Percentiles rank a stretch among this genome's conserved stretches.
Conservation (phyloP, 2,113 vertebrate species). For the Microtus montanus region DNA sequence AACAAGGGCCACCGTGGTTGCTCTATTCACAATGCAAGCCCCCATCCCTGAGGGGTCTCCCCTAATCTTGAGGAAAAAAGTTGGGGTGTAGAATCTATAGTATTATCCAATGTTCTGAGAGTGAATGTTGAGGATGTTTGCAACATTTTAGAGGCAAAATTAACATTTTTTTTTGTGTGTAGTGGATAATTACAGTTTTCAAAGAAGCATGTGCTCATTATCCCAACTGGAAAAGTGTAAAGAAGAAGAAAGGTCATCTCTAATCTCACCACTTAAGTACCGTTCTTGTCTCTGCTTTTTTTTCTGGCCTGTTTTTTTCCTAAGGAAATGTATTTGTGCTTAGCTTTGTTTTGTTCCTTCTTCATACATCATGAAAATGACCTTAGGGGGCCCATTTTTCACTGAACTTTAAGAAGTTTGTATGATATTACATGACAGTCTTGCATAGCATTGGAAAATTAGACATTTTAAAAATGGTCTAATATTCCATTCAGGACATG, state of each 20-base stretch:
- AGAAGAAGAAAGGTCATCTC: neutral
- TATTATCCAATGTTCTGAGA: conserved; percentile 3
- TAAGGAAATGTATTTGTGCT: neutral
- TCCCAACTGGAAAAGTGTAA: neutral
- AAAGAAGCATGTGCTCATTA: neutral
- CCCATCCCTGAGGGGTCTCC: neutral
- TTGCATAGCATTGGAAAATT: neutral
- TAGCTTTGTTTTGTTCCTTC: neutral
- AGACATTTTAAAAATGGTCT: neutral
- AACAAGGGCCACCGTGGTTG: conserved; percentile 12
- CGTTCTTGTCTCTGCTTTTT: neutral
- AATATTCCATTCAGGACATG: neutral
- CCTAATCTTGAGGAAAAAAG: neutral
- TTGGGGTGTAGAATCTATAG: conserved; percentile 32
- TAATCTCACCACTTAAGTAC: neutral
- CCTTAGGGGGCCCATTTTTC: neutral
- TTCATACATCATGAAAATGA: neutral
- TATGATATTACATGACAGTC: neutral
- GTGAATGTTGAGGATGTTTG: conserved; percentile 25
- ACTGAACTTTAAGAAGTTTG: neutral
- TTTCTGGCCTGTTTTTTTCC: neutral
- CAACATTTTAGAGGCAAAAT: neutral
- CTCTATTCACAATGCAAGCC: neutral
- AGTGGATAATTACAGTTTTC: conserved; percentile 40
- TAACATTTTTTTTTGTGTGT: neutral